A percentile compares a stretch with the other conserved stretches of the same genome.
phyloP scores from a whole-genome alignment of 2,797 vertebrate genomes.

The Coreius guichenoti region DNA sequence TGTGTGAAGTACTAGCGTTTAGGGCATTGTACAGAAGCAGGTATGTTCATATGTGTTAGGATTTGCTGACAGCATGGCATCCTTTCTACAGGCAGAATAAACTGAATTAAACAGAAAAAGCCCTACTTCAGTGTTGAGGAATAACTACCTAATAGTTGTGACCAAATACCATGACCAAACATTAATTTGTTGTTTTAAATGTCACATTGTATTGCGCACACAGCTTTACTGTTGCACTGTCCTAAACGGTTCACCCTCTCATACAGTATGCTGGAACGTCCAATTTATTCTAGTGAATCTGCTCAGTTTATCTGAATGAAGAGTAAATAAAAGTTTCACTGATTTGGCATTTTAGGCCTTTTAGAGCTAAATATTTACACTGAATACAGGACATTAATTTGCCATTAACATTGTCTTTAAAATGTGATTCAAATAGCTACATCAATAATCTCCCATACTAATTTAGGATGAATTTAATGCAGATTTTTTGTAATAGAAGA shows the following conservation, averaged over 20 bases:
- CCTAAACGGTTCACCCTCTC: not conserved
- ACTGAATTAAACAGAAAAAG: not conserved
- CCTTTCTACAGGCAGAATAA: not conserved
- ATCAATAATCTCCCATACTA: not conserved
- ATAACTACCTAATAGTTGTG: not conserved
- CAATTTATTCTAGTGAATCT: not conserved
- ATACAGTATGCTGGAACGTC: not conserved
- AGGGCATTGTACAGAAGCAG: not conserved
- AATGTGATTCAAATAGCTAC: not conserved
- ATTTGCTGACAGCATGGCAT: not conserved
- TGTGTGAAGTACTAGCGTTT: not conserved
- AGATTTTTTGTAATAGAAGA: not conserved
- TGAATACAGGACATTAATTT: not conserved
- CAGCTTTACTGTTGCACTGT: not conserved
- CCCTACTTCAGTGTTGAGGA: not conserved
- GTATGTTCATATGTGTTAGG: not conserved
- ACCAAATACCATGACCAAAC: not conserved
- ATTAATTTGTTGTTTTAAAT: not conserved
- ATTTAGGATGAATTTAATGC: not conserved
- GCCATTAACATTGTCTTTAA: not conserved
- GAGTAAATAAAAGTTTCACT: not conserved
- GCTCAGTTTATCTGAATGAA: not conserved
- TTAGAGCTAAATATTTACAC: not conserved
- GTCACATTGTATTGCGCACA: not conserved
- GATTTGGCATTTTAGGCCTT: not conserved